Evolutionary conservation across 2,797 vertebrate species (phyloP), one percentile per base, ranked within the genome.

Genomic region (Parambassis ranga): DNA sequence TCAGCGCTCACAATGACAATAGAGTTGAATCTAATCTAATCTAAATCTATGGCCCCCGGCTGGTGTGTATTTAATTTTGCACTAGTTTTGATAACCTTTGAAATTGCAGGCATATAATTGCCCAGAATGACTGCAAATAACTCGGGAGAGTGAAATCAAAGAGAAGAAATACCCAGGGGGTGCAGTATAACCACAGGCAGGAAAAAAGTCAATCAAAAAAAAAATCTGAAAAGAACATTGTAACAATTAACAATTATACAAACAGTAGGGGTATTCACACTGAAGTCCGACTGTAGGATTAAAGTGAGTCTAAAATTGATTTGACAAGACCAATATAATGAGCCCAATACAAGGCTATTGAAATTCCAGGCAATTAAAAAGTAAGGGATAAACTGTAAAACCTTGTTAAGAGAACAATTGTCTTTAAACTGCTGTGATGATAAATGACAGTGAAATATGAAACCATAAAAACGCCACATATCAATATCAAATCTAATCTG

Each of bases 181-280:
- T n/a, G 16, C 15, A 41, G 22, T 10, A 5, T 18, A 14, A 20
- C 38, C 3, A 3, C 23, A 59, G 57, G 52, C 32, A 52, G 42
- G 10, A 46, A 53, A n/a, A 44, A 52, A 43, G 8, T 33, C 42
- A 52, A 48, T 64, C 37, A 35, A 4, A 58, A 35, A 49, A 44
- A 4, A 58, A 35, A 49, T 44, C 43, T 53, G 20, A 61, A 58
- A 71, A 52, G 60, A 37, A 51, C 50, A 53, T n/a, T 37, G 6
- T 3, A 46, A 50, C 9, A 50, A 35, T 31, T 11, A 57, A 11
- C 4, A 8, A 4, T 22, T 36, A 43, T 4, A 27, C 2, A 22
- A 58, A 68, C 42, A 51, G 14, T 16, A n/a, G n/a, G 22, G 24
- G 23, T 1, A 15, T 41, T 42, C 6, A 7, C 22, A 30, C 11